Conservation (phyloP, 2,797 vertebrate genomes). For the Myotis myotis region DNA sequence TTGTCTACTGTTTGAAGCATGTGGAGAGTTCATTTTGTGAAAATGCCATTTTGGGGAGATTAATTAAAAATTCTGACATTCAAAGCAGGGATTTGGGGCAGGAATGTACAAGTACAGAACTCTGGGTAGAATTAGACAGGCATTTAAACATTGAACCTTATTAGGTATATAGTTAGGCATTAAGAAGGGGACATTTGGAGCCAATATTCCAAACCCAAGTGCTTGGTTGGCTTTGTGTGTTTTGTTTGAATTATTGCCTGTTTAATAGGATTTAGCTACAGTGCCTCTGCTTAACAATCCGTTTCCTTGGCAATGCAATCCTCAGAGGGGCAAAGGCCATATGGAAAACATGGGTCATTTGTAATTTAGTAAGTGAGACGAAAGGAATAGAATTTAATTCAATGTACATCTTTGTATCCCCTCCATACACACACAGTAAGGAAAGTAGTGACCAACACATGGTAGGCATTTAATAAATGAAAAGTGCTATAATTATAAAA, state of each 20-base stretch:
- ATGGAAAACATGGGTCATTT: slow-evolving; percentile 64
- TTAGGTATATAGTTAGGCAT: slow-evolving; percentile 54
- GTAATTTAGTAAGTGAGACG: slow-evolving; percentile 47
- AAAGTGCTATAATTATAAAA: neutral
- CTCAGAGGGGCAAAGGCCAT: slow-evolving; percentile 67
- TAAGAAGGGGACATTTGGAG: slow-evolving; percentile 13
- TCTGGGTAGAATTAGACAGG: slow-evolving; percentile 52
- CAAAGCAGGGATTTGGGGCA: slow-evolving; percentile 69
- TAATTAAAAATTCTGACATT: slow-evolving; percentile 70
- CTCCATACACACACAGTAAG: neutral
- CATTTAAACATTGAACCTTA: slow-evolving; percentile 52
- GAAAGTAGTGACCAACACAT: neutral
- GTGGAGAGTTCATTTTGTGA: slow-evolving; percentile 60
- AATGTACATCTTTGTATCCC: neutral
- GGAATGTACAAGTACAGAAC: slow-evolving; percentile 64
- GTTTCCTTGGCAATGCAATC: slow-evolving; percentile 80
- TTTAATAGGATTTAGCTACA: slow-evolving; percentile 73
- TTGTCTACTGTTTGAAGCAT: slow-evolving; percentile 39
- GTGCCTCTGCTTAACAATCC: slow-evolving; percentile 55
- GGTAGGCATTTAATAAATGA: neutral
- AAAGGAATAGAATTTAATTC: slow-evolving; percentile 47
- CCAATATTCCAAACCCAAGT: slow-evolving; percentile 58
- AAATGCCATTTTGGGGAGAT: slow-evolving; percentile 73
- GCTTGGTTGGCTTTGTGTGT: slow-evolving; percentile 47
- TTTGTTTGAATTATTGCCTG: slow-evolving; percentile 65